These are phyloP conservation scores for Neodiprion fabricii DNA, from an alignment of 1,140 invertebrate species.

Conservation along the genomic window DNA sequence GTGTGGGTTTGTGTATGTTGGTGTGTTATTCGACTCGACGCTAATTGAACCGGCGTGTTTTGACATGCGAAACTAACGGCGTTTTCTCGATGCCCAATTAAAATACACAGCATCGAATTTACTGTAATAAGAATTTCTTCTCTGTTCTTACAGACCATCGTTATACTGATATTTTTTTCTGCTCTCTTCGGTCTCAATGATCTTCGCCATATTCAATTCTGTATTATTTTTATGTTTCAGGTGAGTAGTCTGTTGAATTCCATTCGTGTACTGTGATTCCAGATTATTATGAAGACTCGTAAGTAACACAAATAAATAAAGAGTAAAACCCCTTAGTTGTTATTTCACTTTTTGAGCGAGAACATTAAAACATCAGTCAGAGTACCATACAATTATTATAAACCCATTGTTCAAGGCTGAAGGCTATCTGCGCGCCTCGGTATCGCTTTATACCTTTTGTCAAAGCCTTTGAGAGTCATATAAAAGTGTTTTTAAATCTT, in stretches of 20 bases:
- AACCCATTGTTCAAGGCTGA: no score
- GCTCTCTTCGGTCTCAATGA: not conserved
- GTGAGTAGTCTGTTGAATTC: not conserved
- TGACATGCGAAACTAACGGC: constrained; percentile 7
- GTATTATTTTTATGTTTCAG: not conserved
- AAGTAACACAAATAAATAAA: no score
- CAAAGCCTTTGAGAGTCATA: no score
- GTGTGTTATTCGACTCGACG: constrained; percentile 7
- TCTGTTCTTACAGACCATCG: not conserved
- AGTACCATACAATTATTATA: no score
- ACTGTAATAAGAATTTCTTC: no score
- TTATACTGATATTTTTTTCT: not conserved
- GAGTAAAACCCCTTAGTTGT: no score
- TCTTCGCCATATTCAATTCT: not conserved
- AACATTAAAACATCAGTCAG: no score
- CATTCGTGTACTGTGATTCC: no score
- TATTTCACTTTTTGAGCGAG: no score
- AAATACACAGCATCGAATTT: not conserved
- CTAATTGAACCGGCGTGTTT: not conserved
- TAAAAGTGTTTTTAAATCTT: not conserved
- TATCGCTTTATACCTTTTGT: no score
- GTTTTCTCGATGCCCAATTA: not conserved
- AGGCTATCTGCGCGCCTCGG: no score
- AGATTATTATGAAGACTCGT: no score
- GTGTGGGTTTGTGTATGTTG: not conserved